Percentiles rank a stretch among this genome's conserved stretches.
Conservation (phyloP, 2,888 invertebrate genomes). For the Lutraria lutraria region DNA sequence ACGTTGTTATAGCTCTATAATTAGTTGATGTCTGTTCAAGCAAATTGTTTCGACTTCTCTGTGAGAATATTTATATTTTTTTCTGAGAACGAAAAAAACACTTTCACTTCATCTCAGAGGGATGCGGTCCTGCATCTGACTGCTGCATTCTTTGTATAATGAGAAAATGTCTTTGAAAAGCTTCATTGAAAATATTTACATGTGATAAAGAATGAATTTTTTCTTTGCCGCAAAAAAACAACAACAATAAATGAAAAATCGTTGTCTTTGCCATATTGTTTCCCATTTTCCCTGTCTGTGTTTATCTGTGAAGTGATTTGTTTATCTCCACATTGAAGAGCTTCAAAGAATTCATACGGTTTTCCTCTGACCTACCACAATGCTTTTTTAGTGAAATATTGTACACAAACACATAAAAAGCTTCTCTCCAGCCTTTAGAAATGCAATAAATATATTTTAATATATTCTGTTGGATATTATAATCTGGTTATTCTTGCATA, state of each 20-base stretch:
- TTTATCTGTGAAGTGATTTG: neutral
- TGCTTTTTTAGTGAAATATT: neutral
- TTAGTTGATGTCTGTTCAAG: neutral
- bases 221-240: neutral
- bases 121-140: neutral
- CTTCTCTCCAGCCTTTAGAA: no score
- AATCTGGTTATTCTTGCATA: no score
- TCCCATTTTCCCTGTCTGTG: neutral
- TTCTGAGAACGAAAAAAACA: neutral
- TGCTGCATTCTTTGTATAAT: constrained; percentile 17
- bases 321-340: neutral
- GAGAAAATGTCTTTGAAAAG: constrained; percentile 27
- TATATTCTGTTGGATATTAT: no score
- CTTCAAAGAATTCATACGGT: neutral
- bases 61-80: constrained; percentile 1
- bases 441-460: no score
- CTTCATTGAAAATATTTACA: constrained; percentile 20
- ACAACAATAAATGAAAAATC: neutral
- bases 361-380: neutral
- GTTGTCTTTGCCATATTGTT: neutral
- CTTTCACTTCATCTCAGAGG: neutral
- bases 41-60: neutral
- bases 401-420: no score
- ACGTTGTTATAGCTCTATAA: neutral
- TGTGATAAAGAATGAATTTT: neutral